Evolutionary conservation across 2,113 vertebrate species (phyloP), one percentile per base, ranked within the genome.

Genomic region (Oceanites oceanicus): DNA sequence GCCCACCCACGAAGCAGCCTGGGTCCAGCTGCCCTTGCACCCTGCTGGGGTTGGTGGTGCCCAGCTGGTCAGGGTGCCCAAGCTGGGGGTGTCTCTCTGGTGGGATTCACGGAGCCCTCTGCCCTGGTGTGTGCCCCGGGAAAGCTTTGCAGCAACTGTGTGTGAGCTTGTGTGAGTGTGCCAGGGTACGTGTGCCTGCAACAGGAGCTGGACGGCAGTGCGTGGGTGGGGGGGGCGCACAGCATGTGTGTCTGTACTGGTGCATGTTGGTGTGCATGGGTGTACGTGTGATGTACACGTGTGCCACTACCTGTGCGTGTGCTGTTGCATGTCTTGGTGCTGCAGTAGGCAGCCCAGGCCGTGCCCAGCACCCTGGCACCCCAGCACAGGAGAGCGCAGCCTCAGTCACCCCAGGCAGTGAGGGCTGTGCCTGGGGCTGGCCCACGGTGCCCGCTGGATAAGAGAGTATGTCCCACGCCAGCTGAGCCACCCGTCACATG

Each of bases 31-130:
- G 30, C 9, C 13, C 23, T 88, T 78, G 55, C 27, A 53, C 44
- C 45, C 23, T 7, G 1, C 45, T 56, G 40, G 26, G 11, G 11
- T 34, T 53, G 56, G 38, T 65, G 53, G 34, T 36, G 20, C 36
- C 42, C 34, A 29, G 8, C 38, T 72, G 38, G 7, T 62, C 45
- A 7, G 27, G 32, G 9, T 83, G 38, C 49, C 86, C 26, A 45
- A 27, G 50, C 6, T 2, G 5, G n/a, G 16, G 6, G 4, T 0
- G 0, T 36, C 26, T 58, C 68, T 59, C n/a, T 40, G 4, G 4
- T 77, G 61, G 18, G 52, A 42, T 61, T 65, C 29, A 22, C 0
- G 0, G 82, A 55, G 14, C 18, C 19, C 22, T 59, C 52, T 71
- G 61, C 47, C n/a, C 56, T 17, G 25, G 20, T 0, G 0, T 21